Evolutionary conservation across 2,113 vertebrate species (phyloP).

Genomic region (Phalacrocorax aristotelis): DNA sequence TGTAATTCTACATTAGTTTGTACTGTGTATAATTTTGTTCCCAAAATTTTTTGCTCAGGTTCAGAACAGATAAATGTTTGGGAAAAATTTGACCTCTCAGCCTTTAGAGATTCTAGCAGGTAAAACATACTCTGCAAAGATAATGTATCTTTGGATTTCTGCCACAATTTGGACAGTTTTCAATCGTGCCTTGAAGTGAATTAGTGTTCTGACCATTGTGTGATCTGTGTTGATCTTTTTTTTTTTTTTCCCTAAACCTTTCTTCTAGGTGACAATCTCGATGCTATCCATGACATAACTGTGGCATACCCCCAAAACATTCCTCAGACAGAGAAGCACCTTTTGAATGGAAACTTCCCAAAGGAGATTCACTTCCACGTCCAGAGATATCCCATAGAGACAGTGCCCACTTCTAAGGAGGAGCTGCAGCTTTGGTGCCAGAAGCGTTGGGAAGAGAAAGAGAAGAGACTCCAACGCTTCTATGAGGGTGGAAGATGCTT

Average conservation of each 20-base stretch:
- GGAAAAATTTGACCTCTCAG: background rate
- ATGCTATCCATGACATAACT: slow-evolving; percentile 94
- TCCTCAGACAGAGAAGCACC: slow-evolving; percentile 93
- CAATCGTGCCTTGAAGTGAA: background rate
- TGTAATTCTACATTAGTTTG: background rate
- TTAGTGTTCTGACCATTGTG: background rate
- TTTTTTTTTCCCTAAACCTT: background rate
- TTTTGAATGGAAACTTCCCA: slow-evolving; percentile 88
- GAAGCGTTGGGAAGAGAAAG: slow-evolving; percentile 93
- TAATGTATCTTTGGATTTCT: background rate
- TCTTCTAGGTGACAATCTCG: slow-evolving; percentile 86
- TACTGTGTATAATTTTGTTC: background rate
- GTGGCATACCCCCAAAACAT: slow-evolving; percentile 95
- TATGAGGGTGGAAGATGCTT: slow-evolving; percentile 83
- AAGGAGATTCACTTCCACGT: slow-evolving; percentile 96
- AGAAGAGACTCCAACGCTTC: slow-evolving; percentile 84
- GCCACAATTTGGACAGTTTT: background rate
- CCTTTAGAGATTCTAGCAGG: background rate
- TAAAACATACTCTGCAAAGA: background rate
- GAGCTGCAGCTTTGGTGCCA: slow-evolving; percentile 91
- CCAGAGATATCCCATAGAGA: slow-evolving; percentile 78
- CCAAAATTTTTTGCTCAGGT: background rate
- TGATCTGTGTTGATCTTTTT: background rate
- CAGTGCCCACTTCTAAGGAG: slow-evolving; percentile 78
- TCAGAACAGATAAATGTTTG: background rate